Base-by-base conservation (phyloP, 2,888 invertebrate species). In the Heliconius aoede region DNA sequence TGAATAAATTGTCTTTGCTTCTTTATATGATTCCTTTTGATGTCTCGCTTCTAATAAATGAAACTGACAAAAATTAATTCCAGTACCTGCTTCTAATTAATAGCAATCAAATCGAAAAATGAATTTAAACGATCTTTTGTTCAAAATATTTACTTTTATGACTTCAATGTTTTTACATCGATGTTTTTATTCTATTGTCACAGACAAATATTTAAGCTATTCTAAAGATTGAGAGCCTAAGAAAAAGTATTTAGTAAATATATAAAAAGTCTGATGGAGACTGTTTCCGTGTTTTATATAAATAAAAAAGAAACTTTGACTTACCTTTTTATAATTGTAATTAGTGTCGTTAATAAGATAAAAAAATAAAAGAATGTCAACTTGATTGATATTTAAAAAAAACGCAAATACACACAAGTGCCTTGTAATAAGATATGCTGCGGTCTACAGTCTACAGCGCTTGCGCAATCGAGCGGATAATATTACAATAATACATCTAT, bases 381-480 rank as follows among this genome's bases (percentile, higher is more conserved):
- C 11, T 32, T n/a, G 11, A n/a, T 11, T 65, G 13, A 60, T 15
- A 24, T 65, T 65, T 65, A 36, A 40, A 65, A 24, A n/a, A 18
- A 24, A 65, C 1, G n/a, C n/a, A n/a, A n/a, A 36, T 24, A 58
- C 24, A 46, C 18, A 36, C 72, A 40, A 72, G 69, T 67, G 65
- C 30, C 71, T 32, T 26, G 76, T 78, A 76, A 78, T 76, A 72
- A 62, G 61, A 78, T 74, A 74, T 61, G 51, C n/a, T n/a, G 9
- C 55, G n/a, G 55, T 24, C 36, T 36, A 68, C 72, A 73, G 51
- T 24, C 51, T 36, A 68, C 72, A 73, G 60, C 65, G 73, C 61
- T 76, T 78, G 78, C 73, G 76, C 74, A 78, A 78, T 55, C 67
- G 32, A 61, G 21, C 69, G 72, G 68, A 21, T 78, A 30, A 76